Percentiles rank a stretch among this genome's conserved stretches.
These are phyloP conservation scores for Astreopora myriophthalma DNA, from an alignment of 64 coral and sea anemone species.

Conservation along the genomic window DNA sequence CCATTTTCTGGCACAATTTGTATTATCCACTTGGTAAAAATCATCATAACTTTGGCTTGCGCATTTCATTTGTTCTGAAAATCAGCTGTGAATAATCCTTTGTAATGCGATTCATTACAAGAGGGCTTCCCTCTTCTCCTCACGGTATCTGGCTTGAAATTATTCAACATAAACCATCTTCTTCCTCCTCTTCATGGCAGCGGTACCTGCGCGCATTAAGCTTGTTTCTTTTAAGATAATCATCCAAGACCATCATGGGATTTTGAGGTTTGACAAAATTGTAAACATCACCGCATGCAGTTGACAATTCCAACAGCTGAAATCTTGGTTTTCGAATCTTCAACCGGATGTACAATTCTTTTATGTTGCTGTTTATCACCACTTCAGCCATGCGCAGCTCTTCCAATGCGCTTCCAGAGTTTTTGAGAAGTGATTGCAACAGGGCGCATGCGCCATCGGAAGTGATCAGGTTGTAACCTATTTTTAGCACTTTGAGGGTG, in stretches of 20 bases:
- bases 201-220: neutral
- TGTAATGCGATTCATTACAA: no score
- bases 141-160: no score
- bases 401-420: slow-evolving; percentile 56
- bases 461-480: slow-evolving; percentile 77
- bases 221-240: slow-evolving; percentile 75
- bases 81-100: no score
- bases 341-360: slow-evolving; percentile 52
- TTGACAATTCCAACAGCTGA: slow-evolving; percentile 62
- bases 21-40: no score
- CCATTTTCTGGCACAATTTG: no score
- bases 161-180: neutral
- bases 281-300: slow-evolving; percentile 69
- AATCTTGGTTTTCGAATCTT: slow-evolving; percentile 74
- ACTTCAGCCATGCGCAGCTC: slow-evolving; percentile 77
- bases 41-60: no score
- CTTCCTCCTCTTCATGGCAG: neutral
- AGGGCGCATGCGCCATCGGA: slow-evolving; percentile 66
- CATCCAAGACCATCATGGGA: slow-evolving; percentile 59
- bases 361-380: slow-evolving; percentile 66
- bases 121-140: no score
- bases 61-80: no score
- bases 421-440: slow-evolving; percentile 58
- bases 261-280: slow-evolving; percentile 77
- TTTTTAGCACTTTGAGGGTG: slow-evolving; percentile 50